Percentiles rank a stretch among this genome's conserved stretches.
Evolutionary conservation across 2,113 vertebrate species (phyloP).

Genomic region (Spilogale gracilis): DNA sequence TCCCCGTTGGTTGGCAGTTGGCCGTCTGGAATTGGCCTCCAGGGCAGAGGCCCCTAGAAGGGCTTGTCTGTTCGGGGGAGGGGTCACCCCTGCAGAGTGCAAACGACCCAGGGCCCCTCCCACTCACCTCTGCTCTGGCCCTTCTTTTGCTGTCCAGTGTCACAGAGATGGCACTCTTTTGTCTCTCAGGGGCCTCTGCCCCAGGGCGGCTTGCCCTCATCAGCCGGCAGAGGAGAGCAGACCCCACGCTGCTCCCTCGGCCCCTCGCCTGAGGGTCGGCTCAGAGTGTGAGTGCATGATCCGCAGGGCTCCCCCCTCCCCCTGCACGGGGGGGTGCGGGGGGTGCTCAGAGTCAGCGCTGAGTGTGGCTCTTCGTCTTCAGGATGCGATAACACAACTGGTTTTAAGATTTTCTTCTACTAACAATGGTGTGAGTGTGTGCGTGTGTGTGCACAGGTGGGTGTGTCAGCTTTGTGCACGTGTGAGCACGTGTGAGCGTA

Average conservation of each 20-base stretch:
- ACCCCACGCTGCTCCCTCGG: not conserved
- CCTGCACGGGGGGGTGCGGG: accelerated
- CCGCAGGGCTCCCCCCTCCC: accelerated
- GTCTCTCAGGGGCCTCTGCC: not conserved
- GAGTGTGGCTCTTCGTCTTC: accelerated
- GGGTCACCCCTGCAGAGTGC: not conserved
- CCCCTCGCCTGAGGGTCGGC: not conserved
- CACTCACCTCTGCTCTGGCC: not conserved
- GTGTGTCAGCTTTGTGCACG: not conserved
- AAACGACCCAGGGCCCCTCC: not conserved
- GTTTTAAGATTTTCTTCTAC: not conserved
- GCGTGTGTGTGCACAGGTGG: accelerated
- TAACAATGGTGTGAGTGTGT: too few relatives aligned
- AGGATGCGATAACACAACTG: not conserved
- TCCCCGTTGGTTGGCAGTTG: not conserved
- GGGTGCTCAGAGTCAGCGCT: too few relatives aligned
- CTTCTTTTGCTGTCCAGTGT: accelerated
- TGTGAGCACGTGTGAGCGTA: too few relatives aligned
- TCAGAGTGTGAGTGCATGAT: accelerated
- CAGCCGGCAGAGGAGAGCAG: not conserved
- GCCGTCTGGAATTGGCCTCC: accelerated
- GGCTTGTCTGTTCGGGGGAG: accelerated
- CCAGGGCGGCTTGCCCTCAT: accelerated
- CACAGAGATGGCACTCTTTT: accelerated
- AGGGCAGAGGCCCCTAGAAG: accelerated